Percentiles rank a stretch among this genome's conserved stretches.
These are phyloP conservation scores for Fragum sueziense DNA, from an alignment of 2,888 invertebrate genomes.

Conservation along the genomic window DNA sequence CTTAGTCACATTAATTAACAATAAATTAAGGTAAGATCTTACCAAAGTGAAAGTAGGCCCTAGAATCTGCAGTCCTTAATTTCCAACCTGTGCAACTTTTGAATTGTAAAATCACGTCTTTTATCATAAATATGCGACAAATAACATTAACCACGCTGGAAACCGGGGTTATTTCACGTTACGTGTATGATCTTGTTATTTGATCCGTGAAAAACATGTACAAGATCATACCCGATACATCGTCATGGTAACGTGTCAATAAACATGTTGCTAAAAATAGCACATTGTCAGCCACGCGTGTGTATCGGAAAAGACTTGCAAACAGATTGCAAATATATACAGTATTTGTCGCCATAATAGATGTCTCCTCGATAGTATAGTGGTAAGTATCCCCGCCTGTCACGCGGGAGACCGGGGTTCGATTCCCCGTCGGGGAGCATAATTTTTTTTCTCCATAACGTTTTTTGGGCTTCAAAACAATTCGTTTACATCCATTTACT, in stretches of 20 bases:
- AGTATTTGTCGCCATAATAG: too few species aligned
- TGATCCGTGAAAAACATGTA: constrained; percentile 21
- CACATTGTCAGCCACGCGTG: background rate
- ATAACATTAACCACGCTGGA: background rate
- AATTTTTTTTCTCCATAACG: constrained; percentile 20
- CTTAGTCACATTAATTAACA: too few species aligned
- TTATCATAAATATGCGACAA: background rate
- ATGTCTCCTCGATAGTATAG: constrained; percentile 52
- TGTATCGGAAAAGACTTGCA: too few species aligned
- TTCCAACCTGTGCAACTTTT: too few species aligned
- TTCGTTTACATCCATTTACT: too few species aligned
- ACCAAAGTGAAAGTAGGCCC: too few species aligned
- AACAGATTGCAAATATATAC: too few species aligned
- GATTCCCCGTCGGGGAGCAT: constrained; percentile 54
- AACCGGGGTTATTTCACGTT: constrained; percentile 15
- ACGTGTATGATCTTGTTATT: constrained; percentile 7
- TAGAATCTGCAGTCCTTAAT: too few species aligned
- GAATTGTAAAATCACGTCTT: too few species aligned
- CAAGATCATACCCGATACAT: background rate
- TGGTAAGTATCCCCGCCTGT: constrained; percentile 59
- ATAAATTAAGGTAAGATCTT: too few species aligned
- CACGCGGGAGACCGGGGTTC: constrained; percentile 61
- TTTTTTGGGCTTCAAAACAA: too few species aligned
- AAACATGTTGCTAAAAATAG: constrained; percentile 31
- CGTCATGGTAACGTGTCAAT: constrained; percentile 17